These are phyloP conservation scores for Pygoscelis adeliae DNA, from an alignment of 2,113 vertebrate genomes.

Conservation along the genomic window DNA sequence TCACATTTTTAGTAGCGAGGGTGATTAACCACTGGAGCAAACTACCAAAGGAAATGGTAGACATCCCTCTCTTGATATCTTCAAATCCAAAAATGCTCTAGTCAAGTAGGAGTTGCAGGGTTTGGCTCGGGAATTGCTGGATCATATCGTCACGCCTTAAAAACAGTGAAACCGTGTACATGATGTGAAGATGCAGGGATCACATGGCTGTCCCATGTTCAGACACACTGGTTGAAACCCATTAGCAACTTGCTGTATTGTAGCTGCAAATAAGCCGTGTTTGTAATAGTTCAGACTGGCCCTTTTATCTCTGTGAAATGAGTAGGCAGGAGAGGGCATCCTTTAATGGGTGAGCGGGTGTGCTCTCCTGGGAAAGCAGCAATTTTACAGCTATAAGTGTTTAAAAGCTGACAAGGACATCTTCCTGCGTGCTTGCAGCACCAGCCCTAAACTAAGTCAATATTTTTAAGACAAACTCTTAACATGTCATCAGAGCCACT, in stretches of 20 bases:
- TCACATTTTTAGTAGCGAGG: neutral
- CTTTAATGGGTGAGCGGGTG: neutral
- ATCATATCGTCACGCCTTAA: neutral
- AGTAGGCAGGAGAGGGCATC: neutral
- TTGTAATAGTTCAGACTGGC: neutral
- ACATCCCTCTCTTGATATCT: neutral
- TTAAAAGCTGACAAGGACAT: neutral
- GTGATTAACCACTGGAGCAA: neutral
- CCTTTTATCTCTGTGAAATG: neutral
- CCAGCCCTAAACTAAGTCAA: neutral
- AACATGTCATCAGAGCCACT: neutral
- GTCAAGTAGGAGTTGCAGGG: neutral
- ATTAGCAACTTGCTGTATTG: neutral
- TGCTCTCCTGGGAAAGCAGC: neutral
- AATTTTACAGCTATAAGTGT: neutral
- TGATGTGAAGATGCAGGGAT: neutral
- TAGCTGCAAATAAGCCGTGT: neutral
- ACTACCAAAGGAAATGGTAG: neutral
- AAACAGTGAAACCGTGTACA: fast-evolving
- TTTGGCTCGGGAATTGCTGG: neutral
- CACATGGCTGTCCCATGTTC: neutral
- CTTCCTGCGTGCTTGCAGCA: neutral
- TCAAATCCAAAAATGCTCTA: neutral
- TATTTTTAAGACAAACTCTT: neutral
- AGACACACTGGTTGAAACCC: neutral